Percentiles rank a stretch among this genome's conserved stretches.
These are phyloP conservation scores for Peromyscus californicus DNA, from an alignment of 2,113 vertebrate genomes.

Conservation along the genomic window DNA sequence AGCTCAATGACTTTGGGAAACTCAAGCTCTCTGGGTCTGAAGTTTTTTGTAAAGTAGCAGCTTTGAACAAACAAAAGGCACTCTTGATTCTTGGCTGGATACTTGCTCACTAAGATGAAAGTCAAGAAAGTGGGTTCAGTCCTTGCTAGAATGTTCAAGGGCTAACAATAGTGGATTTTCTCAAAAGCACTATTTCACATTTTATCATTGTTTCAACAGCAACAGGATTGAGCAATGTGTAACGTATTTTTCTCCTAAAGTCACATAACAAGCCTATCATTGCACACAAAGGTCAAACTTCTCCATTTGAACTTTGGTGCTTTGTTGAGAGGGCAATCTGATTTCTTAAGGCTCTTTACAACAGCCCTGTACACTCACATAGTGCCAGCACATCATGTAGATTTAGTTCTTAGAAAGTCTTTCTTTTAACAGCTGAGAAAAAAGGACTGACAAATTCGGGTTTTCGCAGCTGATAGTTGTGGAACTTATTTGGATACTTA, in stretches of 20 bases:
- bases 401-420: constrained; percentile 26
- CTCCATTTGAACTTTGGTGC: constrained; percentile 28
- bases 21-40: neutral
- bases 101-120: neutral
- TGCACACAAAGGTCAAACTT: constrained; percentile 65
- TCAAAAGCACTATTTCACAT: neutral
- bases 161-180: constrained; percentile 11
- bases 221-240: constrained; percentile 37
- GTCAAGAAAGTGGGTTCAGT: neutral
- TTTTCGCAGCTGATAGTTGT: neutral
- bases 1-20: constrained; percentile 34
- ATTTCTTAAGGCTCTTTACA: constrained; percentile 54
- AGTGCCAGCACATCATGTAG: neutral
- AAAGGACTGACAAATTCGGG: neutral
- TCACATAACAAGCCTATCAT: constrained; percentile 44
- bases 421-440: neutral
- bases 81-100: constrained; percentile 21
- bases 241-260: constrained; percentile 21
- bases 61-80: constrained; percentile 1
- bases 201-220: neutral
- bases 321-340: constrained; percentile 1
- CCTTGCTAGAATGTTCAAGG: neutral
- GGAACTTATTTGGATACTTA: constrained; percentile 17
- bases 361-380: neutral
- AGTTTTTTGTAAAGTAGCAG: constrained; percentile 10